phyloP scores from a whole-genome alignment of 2,113 vertebrate species.

The Chinchilla lanigera region DNA sequence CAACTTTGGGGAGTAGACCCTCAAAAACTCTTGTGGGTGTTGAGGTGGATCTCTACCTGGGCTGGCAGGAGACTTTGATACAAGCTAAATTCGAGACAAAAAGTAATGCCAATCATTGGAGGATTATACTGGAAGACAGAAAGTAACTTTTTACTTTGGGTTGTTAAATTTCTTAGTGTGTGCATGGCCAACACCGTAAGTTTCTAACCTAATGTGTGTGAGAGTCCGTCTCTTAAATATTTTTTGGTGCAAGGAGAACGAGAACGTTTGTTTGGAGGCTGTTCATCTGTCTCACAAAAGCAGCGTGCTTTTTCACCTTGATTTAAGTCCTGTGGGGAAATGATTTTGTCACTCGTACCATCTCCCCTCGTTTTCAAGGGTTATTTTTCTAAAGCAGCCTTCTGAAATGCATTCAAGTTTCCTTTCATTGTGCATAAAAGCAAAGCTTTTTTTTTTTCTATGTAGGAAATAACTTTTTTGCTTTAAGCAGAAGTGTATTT shows the following conservation, averaged over 20 bases:
- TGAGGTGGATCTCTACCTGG: not conserved
- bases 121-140: not conserved
- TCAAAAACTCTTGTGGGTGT: constrained; percentile 66
- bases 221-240: not conserved
- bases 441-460: constrained; percentile 45
- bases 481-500: constrained; percentile 56
- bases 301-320: not conserved
- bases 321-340: constrained; percentile 44
- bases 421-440: constrained; percentile 71
- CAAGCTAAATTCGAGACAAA: not conserved
- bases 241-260: not conserved
- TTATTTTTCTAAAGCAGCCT: constrained; percentile 65
- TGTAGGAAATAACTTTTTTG: constrained; percentile 73
- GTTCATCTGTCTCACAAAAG: not conserved
- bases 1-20: constrained; percentile 84
- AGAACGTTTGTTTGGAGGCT: constrained; percentile 15
- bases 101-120: not conserved
- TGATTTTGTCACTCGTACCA: constrained; percentile 21
- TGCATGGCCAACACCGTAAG: not conserved
- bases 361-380: constrained; percentile 41
- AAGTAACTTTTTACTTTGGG: not conserved
- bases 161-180: not conserved
- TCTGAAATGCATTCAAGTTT: constrained; percentile 56
- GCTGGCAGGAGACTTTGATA: not conserved
- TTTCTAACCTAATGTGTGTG: not conserved